Base-by-base conservation (phyloP, 2,113 vertebrate species). In the Fregata magnificens region DNA sequence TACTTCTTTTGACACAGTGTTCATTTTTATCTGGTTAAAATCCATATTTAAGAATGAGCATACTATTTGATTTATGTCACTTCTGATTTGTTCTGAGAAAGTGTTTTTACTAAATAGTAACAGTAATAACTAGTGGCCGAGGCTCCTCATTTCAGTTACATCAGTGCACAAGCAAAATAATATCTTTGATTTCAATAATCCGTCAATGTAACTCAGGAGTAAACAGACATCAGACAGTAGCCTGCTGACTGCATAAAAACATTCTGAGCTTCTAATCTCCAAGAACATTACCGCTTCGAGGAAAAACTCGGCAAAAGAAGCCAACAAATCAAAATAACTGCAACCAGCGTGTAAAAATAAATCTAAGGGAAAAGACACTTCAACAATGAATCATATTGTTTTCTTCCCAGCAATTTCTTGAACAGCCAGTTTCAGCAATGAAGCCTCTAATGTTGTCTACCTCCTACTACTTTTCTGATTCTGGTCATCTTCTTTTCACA, bases 361-460 rank as follows among this genome's bases (percentile, higher is more conserved):
- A 93, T 89, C 96, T 70, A 74, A 93, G 92, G 80, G 58, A 97
- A 97, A 69, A 96, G 97, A 94, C 97, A 97, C 97, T 97, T 87
- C 96, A 83, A 97, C 97, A 97, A 98, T 97, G 98, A 98, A 98
- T 98, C 96, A 97, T 74, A 97, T 90, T 97, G 97, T 97, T 98
- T 97, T 77, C 95, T 82, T 97, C 96, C 97, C 95, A 88, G 89
- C 87, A 90, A 97, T 98, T 98, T 94, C 97, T 95, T 67, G 65
- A 96, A 66, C 95, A 92, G 95, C 53, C 97, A 86, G 71, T 95
- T 97, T 93, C 95, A 81, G 93, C 88, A 93, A 90, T 34, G 84
- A 94, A 97, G 90, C 89, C 93, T 96, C 73, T 82, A 72, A 71
- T 50, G 91, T 38, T 90, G 90, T 42, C 87, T 81, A 2, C 76